Base-by-base conservation (phyloP, 2,888 invertebrate species). In the Dendrolimus houi region DNA sequence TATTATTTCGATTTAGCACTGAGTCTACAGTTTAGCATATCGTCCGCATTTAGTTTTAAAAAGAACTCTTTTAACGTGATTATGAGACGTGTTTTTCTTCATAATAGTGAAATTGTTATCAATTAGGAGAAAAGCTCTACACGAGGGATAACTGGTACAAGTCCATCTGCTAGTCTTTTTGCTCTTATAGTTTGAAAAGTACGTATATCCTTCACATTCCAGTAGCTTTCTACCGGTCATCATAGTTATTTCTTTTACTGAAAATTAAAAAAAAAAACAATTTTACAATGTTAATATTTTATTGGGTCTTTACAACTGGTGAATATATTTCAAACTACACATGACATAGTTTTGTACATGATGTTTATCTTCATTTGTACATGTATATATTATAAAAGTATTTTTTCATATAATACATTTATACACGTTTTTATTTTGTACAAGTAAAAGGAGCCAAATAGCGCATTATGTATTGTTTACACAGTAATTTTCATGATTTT, bases 141-240 rank as follows among this genome's bases (percentile, higher is more conserved):
- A 78, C 9, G 56, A 68, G 0, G 70, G 70, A 53, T 70, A 68
- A 7, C 57, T 61, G 0, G 75, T 76, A 55, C 78, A 79, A 29
- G 59, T 60, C 75, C 77, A 78, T 9, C 63, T 65, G n/a, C 57
- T 41, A 0, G 58, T 57, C 1, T 60, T 57, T 7, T 56, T 60
- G 7, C 55, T 56, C 7, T 54, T 52, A 55, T 72, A 67, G 29
- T 65, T 62, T 40, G 54, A 67, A 57, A 67, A 72, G 58, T 65
- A 77, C 0, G 69, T 70, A 42, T 66, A 68, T 0, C 68, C 70
- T n/a, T 67, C 55, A 54, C 65, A 65, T 7, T 71, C 56, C 7
- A 72, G 54, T 12, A 68, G 65, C 0, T 56, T 53, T 47, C 64
- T 68, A 0, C 74, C 74, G 14, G 58, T 68, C 0, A 52, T 9